Base-by-base conservation (phyloP, 1,140 invertebrate species). In the Drosophila elegans region DNA sequence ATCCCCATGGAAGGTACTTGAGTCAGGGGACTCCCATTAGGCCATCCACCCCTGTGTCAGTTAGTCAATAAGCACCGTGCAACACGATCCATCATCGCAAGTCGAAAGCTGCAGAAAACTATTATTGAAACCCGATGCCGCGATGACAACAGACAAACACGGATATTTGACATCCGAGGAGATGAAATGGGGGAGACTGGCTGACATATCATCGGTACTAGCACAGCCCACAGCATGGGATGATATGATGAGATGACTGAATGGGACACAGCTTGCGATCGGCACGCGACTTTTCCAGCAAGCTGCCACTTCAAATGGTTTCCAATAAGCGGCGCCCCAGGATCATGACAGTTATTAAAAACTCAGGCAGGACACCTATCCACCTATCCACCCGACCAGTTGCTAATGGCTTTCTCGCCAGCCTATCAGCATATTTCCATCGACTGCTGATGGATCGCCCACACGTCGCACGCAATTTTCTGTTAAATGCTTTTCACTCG, bases 111-210 rank as follows among this genome's bases (percentile, higher is more conserved):
- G 84, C 78, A 38, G 39, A 64, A 61, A 77, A 88, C 84, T 88
- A 88, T 89, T 88, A 80, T 78, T 80, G 84, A 88, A 88, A 88
- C 69, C 64, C 64, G 85, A 88, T 80, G 84, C 84, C 66, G 63
- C 61, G 79, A 80, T 88, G 85, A 84, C 84, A 88, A 88, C 64
- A 80, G 77, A 84, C 80, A 89, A 72, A 74, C 36, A 36, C 48
- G 13, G 48, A 34, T 51, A 49, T 39, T 60, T 57, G 36, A 72
- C 60, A 57, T 51, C 56, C 63, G 63, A 29, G 42, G 41, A 36
- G 41, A 45, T 44, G 27, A 13, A 29, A 74, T 39, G 56, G n/a
- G 63, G 54, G 34, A 62, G 63, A 49, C 46, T 52, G 51, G 59
- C 61, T 59, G 78, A 54, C 64, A 12, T 46, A 57, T 59, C 74